These are phyloP conservation scores for Drosophila emarginata DNA, from an alignment of 2,888 invertebrate genomes.

Conservation along the genomic window DNA sequence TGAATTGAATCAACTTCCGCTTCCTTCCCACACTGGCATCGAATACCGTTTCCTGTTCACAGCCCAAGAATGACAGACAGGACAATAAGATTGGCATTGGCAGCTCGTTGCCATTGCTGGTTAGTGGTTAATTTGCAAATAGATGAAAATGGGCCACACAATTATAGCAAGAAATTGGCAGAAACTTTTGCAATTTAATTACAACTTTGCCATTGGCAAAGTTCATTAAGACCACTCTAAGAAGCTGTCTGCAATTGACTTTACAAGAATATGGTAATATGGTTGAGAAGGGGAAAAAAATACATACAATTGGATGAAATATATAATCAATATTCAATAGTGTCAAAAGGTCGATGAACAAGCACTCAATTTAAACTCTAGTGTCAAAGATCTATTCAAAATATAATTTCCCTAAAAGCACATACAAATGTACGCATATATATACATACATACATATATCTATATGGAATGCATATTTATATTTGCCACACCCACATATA, in stretches of 20 bases:
- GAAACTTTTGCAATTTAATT: constrained; percentile 47
- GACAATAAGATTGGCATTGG: constrained; percentile 29
- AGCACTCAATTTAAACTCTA: neutral
- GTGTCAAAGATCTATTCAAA: neutral
- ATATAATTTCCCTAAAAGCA: constrained; percentile 1
- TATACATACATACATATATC: no score
- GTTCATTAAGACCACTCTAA: neutral
- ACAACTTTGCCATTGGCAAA: constrained; percentile 16
- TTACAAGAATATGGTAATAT: no score
- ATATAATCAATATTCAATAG: neutral
- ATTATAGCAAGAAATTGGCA: constrained; percentile 27
- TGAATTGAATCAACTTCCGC: constrained; percentile 52
- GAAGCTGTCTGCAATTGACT: neutral
- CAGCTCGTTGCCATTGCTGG: constrained; percentile 55
- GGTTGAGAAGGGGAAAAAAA: neutral
- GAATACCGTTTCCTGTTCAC: constrained; percentile 53
- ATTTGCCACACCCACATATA: neutral
- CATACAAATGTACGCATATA: neutral
- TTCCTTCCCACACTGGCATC: constrained; percentile 59
- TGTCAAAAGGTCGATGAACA: constrained; percentile 5
- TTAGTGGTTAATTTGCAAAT: constrained; percentile 62
- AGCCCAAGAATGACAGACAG: constrained; percentile 17
- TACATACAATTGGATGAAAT: neutral
- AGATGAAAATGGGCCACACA: constrained; percentile 46
- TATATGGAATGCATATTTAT: neutral